Percentiles rank a stretch among this genome's conserved stretches.
phyloP scores from a whole-genome alignment of 2,797 vertebrate species.

The Decapterus maruadsi region DNA sequence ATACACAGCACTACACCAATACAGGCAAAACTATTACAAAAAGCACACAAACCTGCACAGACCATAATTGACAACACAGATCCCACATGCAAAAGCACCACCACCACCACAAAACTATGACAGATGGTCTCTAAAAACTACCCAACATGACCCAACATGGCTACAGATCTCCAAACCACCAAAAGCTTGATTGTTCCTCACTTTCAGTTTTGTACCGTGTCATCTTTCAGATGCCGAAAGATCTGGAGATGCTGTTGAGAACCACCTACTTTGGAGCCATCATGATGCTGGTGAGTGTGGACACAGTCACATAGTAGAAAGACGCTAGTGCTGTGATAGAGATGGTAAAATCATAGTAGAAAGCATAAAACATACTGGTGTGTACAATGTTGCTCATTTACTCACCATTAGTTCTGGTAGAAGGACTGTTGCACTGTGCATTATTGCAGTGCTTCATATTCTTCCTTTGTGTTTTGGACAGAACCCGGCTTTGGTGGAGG shows the following conservation, averaged over 20 bases:
- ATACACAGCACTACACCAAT: no score
- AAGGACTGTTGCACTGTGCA: neutral
- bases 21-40: no score
- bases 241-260: conserved; percentile 92
- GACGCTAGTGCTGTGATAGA: no score
- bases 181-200: neutral
- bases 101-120: neutral
- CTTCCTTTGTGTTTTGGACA: conserved; percentile 56
- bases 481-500: conserved; percentile 89
- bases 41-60: no score
- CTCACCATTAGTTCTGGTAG: neutral
- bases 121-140: neutral
- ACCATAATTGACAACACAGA: no score
- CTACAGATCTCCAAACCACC: no score
- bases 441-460: conserved; percentile 1
- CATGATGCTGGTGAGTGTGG: conserved; percentile 89
- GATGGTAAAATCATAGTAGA: neutral
- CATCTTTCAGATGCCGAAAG: conserved; percentile 89
- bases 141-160: no score
- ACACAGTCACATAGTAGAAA: neutral
- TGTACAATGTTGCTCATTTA: neutral
- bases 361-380: neutral
- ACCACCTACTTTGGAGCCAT: conserved; percentile 93
- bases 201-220: neutral
- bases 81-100: no score